These are phyloP conservation scores for Psammodynastes pulverulentus DNA, from an alignment of 2,113 vertebrate species.

Conservation along the genomic window DNA sequence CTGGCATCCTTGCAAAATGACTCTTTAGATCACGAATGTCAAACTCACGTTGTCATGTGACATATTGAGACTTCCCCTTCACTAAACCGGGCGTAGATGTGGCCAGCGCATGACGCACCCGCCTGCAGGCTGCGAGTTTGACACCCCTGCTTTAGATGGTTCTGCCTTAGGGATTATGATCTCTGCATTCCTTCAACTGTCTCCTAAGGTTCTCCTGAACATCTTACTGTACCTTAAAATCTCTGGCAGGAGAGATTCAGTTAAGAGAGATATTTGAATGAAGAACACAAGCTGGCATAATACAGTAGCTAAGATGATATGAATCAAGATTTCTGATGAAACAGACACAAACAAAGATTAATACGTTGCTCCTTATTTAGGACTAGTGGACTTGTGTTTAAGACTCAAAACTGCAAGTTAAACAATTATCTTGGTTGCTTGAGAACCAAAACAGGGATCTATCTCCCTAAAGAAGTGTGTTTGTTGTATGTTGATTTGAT, in stretches of 20 bases:
- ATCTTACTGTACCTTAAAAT: not conserved
- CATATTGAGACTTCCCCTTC: no score
- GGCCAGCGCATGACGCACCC: no score
- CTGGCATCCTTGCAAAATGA: not conserved
- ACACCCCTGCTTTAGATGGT: not conserved
- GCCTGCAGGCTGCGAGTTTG: no score
- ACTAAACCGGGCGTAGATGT: no score
- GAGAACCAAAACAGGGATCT: slow-evolving; percentile 11
- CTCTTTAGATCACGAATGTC: no score
- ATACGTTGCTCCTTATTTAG: not conserved
- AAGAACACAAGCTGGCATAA: not conserved
- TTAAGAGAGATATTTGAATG: not conserved
- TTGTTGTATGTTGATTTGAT: slow-evolving; percentile 23
- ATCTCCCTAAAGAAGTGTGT: slow-evolving; percentile 21
- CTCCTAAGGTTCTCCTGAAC: not conserved
- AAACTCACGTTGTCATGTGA: no score
- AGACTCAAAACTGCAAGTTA: not conserved
- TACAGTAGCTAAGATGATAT: not conserved
- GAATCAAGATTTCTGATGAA: not conserved
- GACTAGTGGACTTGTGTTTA: not conserved
- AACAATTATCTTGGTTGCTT: not conserved
- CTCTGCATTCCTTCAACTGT: not conserved
- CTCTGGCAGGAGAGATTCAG: not conserved
- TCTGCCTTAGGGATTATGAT: not conserved
- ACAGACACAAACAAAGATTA: not conserved